A percentile compares a stretch with the other conserved stretches of the same genome.
These are phyloP conservation scores for Poicephalus gulielmi DNA, from an alignment of 2,113 vertebrate species.

Conservation along the genomic window DNA sequence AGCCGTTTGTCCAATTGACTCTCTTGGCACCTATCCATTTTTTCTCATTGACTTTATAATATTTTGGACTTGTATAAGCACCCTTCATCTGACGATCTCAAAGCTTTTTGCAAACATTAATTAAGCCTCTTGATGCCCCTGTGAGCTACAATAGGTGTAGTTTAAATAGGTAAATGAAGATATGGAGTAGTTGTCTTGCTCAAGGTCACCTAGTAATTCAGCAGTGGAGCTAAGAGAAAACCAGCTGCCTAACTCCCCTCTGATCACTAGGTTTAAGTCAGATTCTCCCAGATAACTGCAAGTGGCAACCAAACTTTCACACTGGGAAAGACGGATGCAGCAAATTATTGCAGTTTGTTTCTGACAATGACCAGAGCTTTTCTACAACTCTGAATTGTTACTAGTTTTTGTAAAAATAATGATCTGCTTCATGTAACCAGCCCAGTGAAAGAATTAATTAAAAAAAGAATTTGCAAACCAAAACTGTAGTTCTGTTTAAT, in stretches of 20 bases:
- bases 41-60: constrained; percentile 13
- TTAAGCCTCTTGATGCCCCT: constrained; percentile 56
- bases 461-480: background rate
- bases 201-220: constrained; percentile 29
- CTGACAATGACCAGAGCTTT: background rate
- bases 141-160: constrained; percentile 15
- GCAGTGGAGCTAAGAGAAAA: background rate
- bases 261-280: background rate
- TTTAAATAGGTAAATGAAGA: constrained; percentile 44
- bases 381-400: background rate
- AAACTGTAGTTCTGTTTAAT: background rate
- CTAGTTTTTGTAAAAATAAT: background rate
- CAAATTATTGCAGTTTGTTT: background rate
- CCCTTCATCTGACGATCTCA: constrained; percentile 55
- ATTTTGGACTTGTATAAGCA: constrained; percentile 31
- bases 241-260: background rate
- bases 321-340: background rate
- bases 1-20: background rate
- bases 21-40: background rate
- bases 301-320: background rate
- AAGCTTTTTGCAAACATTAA: constrained; percentile 63
- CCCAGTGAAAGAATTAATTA: background rate
- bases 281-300: background rate
- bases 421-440: background rate
- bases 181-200: background rate